These are phyloP conservation scores for Sarcophaga bullata DNA, from an alignment of 1,140 invertebrate species.

Conservation along the genomic window DNA sequence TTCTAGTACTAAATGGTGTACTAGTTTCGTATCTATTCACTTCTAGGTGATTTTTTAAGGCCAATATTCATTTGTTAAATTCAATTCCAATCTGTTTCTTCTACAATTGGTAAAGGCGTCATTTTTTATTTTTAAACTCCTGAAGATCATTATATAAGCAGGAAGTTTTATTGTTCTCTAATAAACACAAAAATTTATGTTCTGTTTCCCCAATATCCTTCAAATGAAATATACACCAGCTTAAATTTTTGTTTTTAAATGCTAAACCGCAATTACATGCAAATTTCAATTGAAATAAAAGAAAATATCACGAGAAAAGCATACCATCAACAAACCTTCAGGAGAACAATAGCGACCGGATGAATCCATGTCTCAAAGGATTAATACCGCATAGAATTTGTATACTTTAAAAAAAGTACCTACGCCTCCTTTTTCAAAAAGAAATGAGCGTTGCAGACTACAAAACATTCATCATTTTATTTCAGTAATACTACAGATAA, in stretches of 20 bases:
- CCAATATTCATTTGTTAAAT: not conserved
- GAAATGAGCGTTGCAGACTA: not conserved
- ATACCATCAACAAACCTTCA: not conserved
- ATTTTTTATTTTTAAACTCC: conserved; percentile 4
- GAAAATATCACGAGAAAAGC: not conserved
- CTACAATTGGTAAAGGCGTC: not conserved
- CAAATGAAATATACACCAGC: conserved; percentile 29
- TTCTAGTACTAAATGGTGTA: not conserved
- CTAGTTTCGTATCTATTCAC: not conserved
- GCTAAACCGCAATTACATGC: conserved; percentile 2
- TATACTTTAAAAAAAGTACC: not conserved
- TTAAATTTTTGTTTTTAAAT: not conserved
- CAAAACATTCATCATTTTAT: conserved; percentile 15
- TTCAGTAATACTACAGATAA: not conserved
- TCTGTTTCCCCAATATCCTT: conserved; percentile 10
- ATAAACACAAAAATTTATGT: not conserved
- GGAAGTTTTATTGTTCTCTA: conserved; percentile 21
- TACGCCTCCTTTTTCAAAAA: not conserved
- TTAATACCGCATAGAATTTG: conserved; percentile 2
- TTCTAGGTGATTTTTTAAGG: not conserved
- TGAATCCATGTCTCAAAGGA: conserved; percentile 40
- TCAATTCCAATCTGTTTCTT: not conserved
- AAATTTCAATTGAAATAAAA: not conserved
- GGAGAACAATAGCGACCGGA: conserved; percentile 20
- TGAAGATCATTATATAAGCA: not conserved